Evolutionary conservation across 2,113 vertebrate genomes (phyloP), one percentile per base, ranked within the genome.

Genomic region (Regulus satrapa): DNA sequence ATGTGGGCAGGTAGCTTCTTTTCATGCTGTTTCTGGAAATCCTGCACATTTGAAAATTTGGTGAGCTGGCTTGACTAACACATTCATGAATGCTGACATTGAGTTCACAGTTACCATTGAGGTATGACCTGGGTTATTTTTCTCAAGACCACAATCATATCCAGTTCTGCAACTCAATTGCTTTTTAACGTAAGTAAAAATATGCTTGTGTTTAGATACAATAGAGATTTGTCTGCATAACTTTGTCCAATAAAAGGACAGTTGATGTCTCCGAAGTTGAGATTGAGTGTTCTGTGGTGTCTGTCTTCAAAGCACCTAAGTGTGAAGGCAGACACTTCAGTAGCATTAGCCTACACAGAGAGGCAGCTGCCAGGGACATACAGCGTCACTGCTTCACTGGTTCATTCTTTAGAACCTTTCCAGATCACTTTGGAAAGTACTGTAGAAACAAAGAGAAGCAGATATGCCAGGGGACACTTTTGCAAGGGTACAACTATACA

Each of bases 71-170:
- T 58, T 92, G 82, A 81, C 68, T 88, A 88, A 84, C 54, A 82
- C 32, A 56, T 76, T 89, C 56, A 75, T 40, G 52, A 94, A 89
- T 88, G 81, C 62, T 94, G 73, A 85, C 61, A 88, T 96, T 97
- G 90, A 95, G 95, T 81, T 97, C 92, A 90, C 80, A 89, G 91
- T 96, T 96, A 92, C 73, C 93, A 82, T 79, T 83, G 80, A 93
- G 68, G 76, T 92, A 81, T 67, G 94, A 95, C 77, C 71, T 45
- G 80, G 88, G n/a, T 87, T 97, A 89, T 92, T 97, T 96, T 96
- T 96, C 85, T 90, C 88, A 95, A 93, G 77, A 94, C 92, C 46
- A 49, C 41, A 63, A 71, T 67, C 68, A 79, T 46, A 62, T 84
- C 74, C 80, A 82, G 46, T 73, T 72, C 92, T 96, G 88, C 89